These are phyloP conservation scores for Rutilus rutilus DNA, from an alignment of 2,113 vertebrate species.

Conservation along the genomic window DNA sequence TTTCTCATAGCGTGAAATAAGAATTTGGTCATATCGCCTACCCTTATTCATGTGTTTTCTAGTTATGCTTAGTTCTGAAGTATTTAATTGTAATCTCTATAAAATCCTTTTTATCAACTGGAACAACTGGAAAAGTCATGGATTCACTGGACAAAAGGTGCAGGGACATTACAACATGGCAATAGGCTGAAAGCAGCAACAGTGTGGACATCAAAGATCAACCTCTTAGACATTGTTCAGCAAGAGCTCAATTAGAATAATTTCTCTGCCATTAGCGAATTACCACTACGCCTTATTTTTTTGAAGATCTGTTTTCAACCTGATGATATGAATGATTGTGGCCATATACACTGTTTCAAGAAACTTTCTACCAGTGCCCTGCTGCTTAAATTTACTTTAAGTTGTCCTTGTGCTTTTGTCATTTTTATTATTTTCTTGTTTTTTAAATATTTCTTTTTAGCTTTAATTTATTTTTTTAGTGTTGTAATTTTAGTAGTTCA, in stretches of 20 bases:
- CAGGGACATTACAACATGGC: background rate
- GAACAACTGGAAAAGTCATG: background rate
- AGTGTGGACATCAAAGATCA: background rate
- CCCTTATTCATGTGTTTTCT: background rate
- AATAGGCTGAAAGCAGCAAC: background rate
- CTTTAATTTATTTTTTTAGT: too few species aligned
- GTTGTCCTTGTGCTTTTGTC: too few species aligned
- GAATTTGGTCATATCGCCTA: too few species aligned
- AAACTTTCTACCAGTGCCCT: background rate
- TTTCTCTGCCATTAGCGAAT: constrained; percentile 24
- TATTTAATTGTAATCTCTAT: background rate
- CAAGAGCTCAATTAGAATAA: constrained; percentile 7
- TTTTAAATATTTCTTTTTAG: too few species aligned
- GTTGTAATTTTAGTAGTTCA: too few species aligned
- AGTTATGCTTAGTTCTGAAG: background rate
- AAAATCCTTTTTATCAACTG: too few species aligned
- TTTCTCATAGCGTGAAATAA: too few species aligned
- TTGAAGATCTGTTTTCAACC: constrained; percentile 1
- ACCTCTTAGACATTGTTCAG: background rate
- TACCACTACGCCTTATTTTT: constrained; percentile 27
- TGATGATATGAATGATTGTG: background rate
- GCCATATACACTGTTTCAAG: background rate
- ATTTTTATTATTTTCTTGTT: too few species aligned
- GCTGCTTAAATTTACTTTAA: background rate
- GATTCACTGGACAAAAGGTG: background rate